phyloP scores from a whole-genome alignment of 2,797 vertebrate genomes.

The Ctenopoma kingsleyae region DNA sequence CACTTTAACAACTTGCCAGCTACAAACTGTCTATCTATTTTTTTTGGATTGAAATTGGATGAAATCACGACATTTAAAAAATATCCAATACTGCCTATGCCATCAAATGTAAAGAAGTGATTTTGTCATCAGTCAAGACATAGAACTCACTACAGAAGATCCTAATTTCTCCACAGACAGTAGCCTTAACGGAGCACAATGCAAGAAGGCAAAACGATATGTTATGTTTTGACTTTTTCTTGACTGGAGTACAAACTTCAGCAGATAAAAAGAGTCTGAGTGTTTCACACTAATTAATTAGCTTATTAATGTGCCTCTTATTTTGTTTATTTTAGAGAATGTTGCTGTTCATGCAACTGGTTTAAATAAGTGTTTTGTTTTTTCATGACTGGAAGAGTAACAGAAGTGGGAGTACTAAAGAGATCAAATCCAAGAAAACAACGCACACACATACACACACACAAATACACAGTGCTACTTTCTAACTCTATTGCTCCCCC shows the following conservation, averaged over 20 bases:
- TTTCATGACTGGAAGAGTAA: background rate
- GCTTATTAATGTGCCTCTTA: constrained; percentile 43
- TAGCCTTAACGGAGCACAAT: constrained; percentile 39
- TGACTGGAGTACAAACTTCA: constrained; percentile 43
- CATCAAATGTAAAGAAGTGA: constrained; percentile 6
- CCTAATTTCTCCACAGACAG: constrained; percentile 36
- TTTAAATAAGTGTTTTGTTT: constrained; percentile 30
- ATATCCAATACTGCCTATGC: background rate
- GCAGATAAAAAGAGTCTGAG: constrained; percentile 15
- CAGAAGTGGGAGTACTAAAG: constrained; percentile 4
- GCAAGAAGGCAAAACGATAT: constrained; percentile 19
- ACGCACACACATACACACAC: background rate
- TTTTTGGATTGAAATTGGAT: background rate
- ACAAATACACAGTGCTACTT: constrained; percentile 6
- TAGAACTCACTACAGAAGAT: constrained; percentile 30
- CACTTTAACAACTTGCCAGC: background rate
- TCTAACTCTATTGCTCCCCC: background rate
- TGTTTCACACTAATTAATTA: constrained; percentile 57
- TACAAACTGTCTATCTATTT: background rate
- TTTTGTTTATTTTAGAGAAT: constrained; percentile 47
- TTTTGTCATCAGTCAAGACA: constrained; percentile 9
- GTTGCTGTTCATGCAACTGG: constrained; percentile 25
- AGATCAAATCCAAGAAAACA: constrained; percentile 4
- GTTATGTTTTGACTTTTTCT: constrained; percentile 53
- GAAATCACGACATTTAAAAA: constrained; percentile 17